These are phyloP conservation scores for Corythoichthys haematopterus DNA, from an alignment of 2,113 vertebrate species.

Conservation along the genomic window DNA sequence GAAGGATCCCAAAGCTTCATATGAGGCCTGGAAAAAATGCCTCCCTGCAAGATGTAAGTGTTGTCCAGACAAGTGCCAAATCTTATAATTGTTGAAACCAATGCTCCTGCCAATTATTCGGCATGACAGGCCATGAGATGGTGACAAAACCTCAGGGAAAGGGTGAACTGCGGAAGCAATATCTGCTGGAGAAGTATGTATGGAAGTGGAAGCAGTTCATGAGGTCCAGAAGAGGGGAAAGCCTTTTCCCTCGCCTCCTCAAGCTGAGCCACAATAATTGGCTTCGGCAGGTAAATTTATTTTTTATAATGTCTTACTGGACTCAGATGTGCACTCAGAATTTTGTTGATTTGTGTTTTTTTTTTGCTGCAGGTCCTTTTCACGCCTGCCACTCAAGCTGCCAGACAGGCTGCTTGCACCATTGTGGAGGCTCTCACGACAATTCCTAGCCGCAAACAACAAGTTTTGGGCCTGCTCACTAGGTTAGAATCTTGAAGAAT, in stretches of 20 bases:
- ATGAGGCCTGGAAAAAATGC: constrained; percentile 97
- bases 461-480: constrained; percentile 94
- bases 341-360: background rate
- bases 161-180: constrained; percentile 83
- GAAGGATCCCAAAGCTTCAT: constrained; percentile 93
- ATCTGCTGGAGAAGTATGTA: constrained; percentile 89
- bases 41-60: constrained; percentile 88
- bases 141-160: constrained; percentile 83
- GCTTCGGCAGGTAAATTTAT: constrained; percentile 82
- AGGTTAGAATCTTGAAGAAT: constrained; percentile 70
- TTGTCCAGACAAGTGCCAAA: background rate
- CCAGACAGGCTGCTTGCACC: constrained; percentile 92
- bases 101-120: background rate
- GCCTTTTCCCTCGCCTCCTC: constrained; percentile 81
- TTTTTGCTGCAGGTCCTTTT: constrained; percentile 84
- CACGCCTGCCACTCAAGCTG: constrained; percentile 94
- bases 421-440: constrained; percentile 95
- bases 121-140: constrained; percentile 71
- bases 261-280: constrained; percentile 98
- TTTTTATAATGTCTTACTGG: background rate
- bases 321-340: background rate
- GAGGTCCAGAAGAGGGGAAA: constrained; percentile 80
- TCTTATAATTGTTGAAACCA: background rate
- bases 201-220: constrained; percentile 98
- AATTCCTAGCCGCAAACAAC: constrained; percentile 93